Evolutionary conservation across 2,888 invertebrate genomes (phyloP).

Genomic region (Napeogenes inachia): DNA sequence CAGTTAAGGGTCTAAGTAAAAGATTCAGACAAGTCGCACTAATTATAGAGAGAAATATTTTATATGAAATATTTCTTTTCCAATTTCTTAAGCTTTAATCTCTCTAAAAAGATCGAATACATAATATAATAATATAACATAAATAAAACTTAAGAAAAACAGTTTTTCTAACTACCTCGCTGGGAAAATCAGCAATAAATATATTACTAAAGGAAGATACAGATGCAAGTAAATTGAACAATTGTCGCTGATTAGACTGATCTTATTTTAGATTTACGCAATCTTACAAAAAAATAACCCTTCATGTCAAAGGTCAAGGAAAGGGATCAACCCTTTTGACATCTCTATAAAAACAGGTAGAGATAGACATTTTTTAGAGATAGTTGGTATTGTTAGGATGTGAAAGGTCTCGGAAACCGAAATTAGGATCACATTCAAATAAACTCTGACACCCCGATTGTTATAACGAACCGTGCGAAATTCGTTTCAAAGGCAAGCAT

Average conservation of each 20-base stretch:
- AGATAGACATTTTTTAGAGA: slow-evolving; percentile 55
- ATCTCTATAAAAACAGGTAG: slow-evolving; percentile 54
- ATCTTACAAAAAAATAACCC: slow-evolving; percentile 45
- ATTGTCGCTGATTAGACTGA: slow-evolving; percentile 48
- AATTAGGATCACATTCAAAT: slow-evolving; percentile 73
- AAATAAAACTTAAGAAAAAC: too few relatives aligned
- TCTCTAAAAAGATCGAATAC: too few relatives aligned
- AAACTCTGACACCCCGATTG: slow-evolving; percentile 50
- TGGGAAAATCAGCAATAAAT: slow-evolving; percentile 11
- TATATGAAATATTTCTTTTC: too few relatives aligned
- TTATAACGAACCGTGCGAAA: slow-evolving; percentile 74
- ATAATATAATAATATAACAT: too few relatives aligned
- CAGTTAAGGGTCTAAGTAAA: slow-evolving; percentile 35
- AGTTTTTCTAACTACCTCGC: neutral
- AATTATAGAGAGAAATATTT: neutral
- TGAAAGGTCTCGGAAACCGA: slow-evolving; percentile 62
- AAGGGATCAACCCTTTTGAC: slow-evolving; percentile 60
- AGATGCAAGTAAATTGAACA: slow-evolving; percentile 31
- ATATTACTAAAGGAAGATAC: slow-evolving; percentile 17
- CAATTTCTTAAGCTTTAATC: too few relatives aligned
- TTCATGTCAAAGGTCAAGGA: slow-evolving; percentile 59
- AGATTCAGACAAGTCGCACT: slow-evolving; percentile 3
- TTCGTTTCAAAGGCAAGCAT: slow-evolving; percentile 47
- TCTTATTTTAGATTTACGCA: slow-evolving; percentile 47
- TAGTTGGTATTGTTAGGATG: slow-evolving; percentile 47